Conservation (phyloP, 2,113 vertebrate species). For the Coptodon bakossiorum region DNA sequence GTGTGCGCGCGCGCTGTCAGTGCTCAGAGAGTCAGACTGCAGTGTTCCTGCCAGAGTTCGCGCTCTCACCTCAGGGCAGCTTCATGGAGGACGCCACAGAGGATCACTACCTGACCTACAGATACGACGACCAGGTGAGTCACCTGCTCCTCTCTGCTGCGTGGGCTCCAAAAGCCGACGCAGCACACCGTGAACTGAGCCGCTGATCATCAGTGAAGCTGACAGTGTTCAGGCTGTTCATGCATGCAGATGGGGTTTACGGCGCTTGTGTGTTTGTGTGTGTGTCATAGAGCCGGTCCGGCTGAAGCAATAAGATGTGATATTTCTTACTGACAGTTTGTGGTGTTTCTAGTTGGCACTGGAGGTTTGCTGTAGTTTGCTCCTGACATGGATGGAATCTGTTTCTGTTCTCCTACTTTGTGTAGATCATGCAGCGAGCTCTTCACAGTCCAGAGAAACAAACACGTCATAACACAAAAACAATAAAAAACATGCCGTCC, state of each 20-base stretch:
- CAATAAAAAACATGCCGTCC: neutral
- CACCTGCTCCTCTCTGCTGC: neutral
- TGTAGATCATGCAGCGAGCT: neutral
- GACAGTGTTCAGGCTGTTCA: neutral
- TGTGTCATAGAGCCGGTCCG: neutral
- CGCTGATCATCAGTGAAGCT: neutral
- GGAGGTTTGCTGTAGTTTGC: neutral
- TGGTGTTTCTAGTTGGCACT: rapidly evolving
- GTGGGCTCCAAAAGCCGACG: neutral
- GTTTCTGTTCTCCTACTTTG: neutral
- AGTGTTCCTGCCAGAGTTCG: constrained; percentile 91
- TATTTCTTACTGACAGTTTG: neutral
- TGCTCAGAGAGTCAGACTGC: constrained; percentile 72
- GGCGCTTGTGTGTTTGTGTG: neutral
- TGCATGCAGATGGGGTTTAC: neutral
- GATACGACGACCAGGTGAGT: constrained; percentile 83
- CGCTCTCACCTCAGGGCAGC: constrained; percentile 90
- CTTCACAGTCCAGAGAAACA: neutral
- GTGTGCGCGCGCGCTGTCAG: constrained; percentile 33
- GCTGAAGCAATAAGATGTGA: neutral
- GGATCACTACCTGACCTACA: constrained; percentile 87
- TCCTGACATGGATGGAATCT: neutral
- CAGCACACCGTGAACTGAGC: neutral
- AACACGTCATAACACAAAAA: neutral
- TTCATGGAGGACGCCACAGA: constrained; percentile 88